Evolutionary conservation across 2,113 vertebrate species (phyloP).

Genomic region (Ahaetulla prasina): DNA sequence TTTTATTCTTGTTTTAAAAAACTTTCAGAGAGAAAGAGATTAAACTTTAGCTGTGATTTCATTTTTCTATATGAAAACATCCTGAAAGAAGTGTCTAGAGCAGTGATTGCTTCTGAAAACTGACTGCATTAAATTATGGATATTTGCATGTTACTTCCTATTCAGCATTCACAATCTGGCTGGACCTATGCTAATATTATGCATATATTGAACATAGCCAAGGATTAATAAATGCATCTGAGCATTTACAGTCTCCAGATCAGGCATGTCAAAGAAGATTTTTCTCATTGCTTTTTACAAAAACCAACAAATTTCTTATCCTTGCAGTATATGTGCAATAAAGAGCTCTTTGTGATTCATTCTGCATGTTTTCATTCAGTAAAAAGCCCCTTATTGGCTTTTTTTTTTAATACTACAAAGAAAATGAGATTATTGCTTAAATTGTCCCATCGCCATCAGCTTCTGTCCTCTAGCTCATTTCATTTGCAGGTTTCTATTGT

Average conservation of each 20-base stretch:
- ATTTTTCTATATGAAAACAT: constrained; percentile 19
- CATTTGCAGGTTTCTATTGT: constrained; percentile 67
- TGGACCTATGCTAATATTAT: constrained; percentile 59
- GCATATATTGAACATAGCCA: constrained; percentile 45
- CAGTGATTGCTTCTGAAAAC: constrained; percentile 55
- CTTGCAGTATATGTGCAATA: constrained; percentile 65
- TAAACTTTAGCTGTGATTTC: constrained; percentile 7
- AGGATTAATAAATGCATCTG: constrained; percentile 57
- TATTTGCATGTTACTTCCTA: constrained; percentile 63
- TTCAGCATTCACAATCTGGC: constrained; percentile 63
- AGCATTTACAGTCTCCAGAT: constrained; percentile 53
- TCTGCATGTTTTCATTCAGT: constrained; percentile 69
- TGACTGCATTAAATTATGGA: constrained; percentile 62
- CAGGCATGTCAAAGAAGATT: constrained; percentile 63
- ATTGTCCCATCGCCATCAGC: constrained; percentile 63
- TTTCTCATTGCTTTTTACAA: constrained; percentile 67
- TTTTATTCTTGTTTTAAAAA: not conserved
- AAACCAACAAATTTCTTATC: constrained; percentile 64
- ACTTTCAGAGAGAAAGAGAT: not conserved
- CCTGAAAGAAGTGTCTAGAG: constrained; percentile 54
- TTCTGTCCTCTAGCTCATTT: constrained; percentile 64
- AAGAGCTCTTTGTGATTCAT: constrained; percentile 70
- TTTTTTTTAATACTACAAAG: constrained; percentile 63
- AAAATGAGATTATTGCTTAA: constrained; percentile 73
- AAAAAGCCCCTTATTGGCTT: constrained; percentile 69